Percentiles rank a stretch among this genome's conserved stretches.
Evolutionary conservation across 1,140 invertebrate genomes (phyloP).

Genomic region (Grapholita molesta): DNA sequence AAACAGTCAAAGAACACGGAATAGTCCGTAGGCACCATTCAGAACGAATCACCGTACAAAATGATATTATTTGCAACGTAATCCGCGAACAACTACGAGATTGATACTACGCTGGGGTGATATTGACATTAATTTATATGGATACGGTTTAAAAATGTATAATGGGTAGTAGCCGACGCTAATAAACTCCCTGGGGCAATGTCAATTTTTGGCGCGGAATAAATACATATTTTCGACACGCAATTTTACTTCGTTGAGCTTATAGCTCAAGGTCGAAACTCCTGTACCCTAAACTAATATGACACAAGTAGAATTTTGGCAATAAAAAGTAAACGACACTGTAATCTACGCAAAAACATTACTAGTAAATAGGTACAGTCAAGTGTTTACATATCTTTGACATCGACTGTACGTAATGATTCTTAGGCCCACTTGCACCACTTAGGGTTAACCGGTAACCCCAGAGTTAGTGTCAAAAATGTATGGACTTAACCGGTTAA

Average conservation of each 20-base stretch:
- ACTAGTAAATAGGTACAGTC: no score
- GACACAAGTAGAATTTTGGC: neutral
- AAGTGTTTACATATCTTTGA: no score
- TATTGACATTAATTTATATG: slow-evolving; percentile 76
- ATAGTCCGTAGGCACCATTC: slow-evolving; percentile 59
- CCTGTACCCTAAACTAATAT: neutral
- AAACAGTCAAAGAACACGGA: slow-evolving; percentile 17
- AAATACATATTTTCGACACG: slow-evolving; percentile 31
- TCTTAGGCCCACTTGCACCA: neutral
- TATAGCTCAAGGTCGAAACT: slow-evolving; percentile 16
- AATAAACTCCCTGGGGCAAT: slow-evolving; percentile 65
- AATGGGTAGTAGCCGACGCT: slow-evolving; percentile 60
- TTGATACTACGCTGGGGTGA: slow-evolving; percentile 73
- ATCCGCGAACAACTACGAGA: slow-evolving; percentile 75
- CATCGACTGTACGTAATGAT: neutral
- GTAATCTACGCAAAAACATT: neutral
- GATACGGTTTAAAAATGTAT: slow-evolving; percentile 77
- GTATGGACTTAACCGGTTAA: no score
- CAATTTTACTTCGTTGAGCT: slow-evolving; percentile 24
- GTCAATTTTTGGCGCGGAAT: slow-evolving; percentile 44
- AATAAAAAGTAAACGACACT: neutral
- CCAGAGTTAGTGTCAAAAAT: no score
- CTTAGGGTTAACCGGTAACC: no score
- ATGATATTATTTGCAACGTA: slow-evolving; percentile 77
- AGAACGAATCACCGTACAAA: slow-evolving; percentile 75